Evolutionary conservation across 2,113 vertebrate species (phyloP), one percentile per base, ranked within the genome.

Genomic region (Psittacula cyanocephala): DNA sequence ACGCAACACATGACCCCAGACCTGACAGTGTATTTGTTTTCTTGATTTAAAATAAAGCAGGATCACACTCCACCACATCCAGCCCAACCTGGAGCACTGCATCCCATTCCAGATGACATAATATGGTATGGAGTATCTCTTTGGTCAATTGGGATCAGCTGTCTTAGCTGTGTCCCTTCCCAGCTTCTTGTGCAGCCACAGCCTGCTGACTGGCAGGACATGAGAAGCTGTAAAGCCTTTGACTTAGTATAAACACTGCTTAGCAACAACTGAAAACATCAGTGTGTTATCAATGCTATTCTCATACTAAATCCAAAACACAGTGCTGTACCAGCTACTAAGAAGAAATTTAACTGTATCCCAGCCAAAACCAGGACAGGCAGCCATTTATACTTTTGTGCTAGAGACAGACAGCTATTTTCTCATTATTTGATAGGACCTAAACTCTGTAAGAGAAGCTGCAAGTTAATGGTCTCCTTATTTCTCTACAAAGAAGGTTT

Each of bases 341-440:
- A 43, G 63, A 76, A 50, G 23, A 81, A 81, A 81, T 50, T 57
- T 22, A 81, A 25, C 35, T n/a, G 63, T n/a, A 44, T 39, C 16
- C 31, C 31, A 57, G 43, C 41, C 70, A 44, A 57, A 91, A 37
- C 27, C 49, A 39, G 18, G 14, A 31, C 43, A 81, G 69, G 31
- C 91, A 96, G 82, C 67, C 28, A 72, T 92, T 95, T 82, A 92
- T 35, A 59, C 47, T 52, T 10, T 25, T 93, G 72, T 96, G 35
- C 76, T 80, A 75, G 91, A 96, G 82, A 91, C 88, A 91, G 33
- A 68, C 47, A 82, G 52, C 80, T 69, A 90, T 96, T 92, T 96
- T 94, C 85, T 97, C 53, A 70, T 95, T 87, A 88, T 95, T 96
- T 96, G 96, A 95, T 78, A 57, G 69, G 57, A 79, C 55, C 7